A percentile compares a stretch with the other conserved stretches of the same genome.
Conservation (phyloP, 2,888 invertebrate genomes). For the Tachina lurida region DNA sequence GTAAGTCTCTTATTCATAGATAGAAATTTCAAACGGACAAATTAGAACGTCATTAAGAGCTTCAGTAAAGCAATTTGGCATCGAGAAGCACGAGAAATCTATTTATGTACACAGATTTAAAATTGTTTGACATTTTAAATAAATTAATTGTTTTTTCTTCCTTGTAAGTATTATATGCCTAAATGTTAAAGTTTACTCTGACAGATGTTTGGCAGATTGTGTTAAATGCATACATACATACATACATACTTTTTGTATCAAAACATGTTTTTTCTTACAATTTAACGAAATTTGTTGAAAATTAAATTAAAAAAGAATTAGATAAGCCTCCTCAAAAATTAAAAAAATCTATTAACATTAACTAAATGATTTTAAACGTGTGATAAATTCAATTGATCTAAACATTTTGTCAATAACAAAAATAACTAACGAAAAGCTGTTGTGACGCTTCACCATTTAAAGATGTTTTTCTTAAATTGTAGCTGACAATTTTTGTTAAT, state of each 20-base stretch:
- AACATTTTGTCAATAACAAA: constrained; percentile 32
- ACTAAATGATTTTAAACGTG: constrained; percentile 38
- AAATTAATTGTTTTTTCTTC: not conserved
- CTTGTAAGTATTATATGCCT: not conserved
- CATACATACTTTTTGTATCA: not conserved
- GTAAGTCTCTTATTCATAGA: not conserved
- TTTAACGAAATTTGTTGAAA: not conserved
- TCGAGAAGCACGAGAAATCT: not conserved
- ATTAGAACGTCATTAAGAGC: not conserved
- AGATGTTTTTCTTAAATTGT: not conserved
- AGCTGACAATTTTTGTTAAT: not conserved
- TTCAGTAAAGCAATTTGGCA: not conserved
- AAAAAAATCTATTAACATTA: constrained; percentile 9
- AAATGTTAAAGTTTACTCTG: constrained; percentile 41
- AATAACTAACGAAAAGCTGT: constrained; percentile 4
- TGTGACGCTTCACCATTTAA: not conserved
- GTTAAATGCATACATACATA: not conserved
- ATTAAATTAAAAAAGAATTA: not conserved
- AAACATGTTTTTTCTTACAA: constrained; percentile 22
- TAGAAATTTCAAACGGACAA: not conserved
- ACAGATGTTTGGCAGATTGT: constrained; percentile 23
- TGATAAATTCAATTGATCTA: constrained; percentile 55
- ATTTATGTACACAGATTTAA: not conserved
- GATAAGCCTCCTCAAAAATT: not conserved
- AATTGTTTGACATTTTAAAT: constrained; percentile 33